Percentiles rank a stretch among this genome's conserved stretches.
These are phyloP conservation scores for Brachionus manjavacas DNA, from an alignment of 1,140 invertebrate genomes.

Conservation along the genomic window DNA sequence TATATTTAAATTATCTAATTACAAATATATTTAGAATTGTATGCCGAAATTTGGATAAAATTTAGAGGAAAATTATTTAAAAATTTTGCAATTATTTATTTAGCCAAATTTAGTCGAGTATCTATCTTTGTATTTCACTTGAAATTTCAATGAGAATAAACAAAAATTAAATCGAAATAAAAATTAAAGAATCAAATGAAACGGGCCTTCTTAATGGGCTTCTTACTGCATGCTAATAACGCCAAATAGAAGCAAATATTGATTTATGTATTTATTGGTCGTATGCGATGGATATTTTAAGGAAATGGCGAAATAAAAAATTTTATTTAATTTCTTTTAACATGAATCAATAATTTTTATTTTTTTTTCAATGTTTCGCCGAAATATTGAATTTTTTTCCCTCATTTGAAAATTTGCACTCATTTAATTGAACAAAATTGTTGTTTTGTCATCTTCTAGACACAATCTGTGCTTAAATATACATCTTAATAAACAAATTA, in stretches of 20 bases:
- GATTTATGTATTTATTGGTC: neutral
- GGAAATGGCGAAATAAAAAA: neutral
- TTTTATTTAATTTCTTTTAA: neutral
- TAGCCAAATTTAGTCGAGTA: neutral
- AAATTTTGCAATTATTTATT: neutral
- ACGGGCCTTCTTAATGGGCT: neutral
- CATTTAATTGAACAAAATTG: neutral
- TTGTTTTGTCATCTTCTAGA: neutral
- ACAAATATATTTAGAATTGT: neutral
- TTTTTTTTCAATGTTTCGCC: neutral
- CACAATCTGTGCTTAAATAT: neutral
- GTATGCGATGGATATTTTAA: neutral
- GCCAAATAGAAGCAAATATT: neutral
- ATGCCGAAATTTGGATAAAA: neutral
- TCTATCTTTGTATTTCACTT: neutral
- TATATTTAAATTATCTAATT: constrained; percentile 8
- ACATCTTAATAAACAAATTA: neutral
- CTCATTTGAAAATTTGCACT: neutral
- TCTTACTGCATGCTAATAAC: neutral
- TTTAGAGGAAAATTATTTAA: neutral
- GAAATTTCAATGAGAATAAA: neutral
- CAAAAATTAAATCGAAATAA: neutral
- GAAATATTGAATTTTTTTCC: neutral
- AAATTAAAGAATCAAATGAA: neutral
- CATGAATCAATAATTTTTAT: neutral